These are phyloP conservation scores for Drosophila fungiperda DNA, from an alignment of 2,888 invertebrate species.

Conservation along the genomic window DNA sequence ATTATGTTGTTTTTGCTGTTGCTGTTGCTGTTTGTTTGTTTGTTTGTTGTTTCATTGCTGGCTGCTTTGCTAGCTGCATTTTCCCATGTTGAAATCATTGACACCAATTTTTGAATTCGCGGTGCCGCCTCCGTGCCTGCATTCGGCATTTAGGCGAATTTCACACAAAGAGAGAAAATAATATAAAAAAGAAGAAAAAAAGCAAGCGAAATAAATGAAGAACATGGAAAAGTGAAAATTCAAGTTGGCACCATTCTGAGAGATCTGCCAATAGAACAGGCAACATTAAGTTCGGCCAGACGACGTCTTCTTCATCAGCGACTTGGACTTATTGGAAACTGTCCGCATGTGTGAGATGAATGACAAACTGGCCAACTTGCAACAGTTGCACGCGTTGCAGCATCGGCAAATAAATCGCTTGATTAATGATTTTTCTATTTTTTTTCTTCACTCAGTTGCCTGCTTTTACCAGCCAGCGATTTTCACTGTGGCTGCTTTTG, in stretches of 20 bases:
- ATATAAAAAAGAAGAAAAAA: neutral
- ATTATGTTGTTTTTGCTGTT: conserved; percentile 16
- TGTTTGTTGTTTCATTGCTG: conserved; percentile 17
- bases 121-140: conserved; percentile 57
- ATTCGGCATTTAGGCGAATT: conserved; percentile 72
- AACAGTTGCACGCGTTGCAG: conserved; percentile 33
- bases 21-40: conserved; percentile 15
- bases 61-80: conserved; percentile 47
- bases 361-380: conserved; percentile 47
- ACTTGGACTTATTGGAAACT: conserved; percentile 55
- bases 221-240: conserved; percentile 71
- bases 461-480: conserved; percentile 17
- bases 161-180: conserved; percentile 54
- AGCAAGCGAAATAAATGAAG: conserved; percentile 5
- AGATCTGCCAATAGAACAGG: conserved; percentile 60
- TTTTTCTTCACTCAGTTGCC: conserved; percentile 1
- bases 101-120: conserved; percentile 73
- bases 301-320: conserved; percentile 23
- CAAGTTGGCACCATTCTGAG: conserved; percentile 68
- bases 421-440: conserved; percentile 59
- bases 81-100: conserved; percentile 81
- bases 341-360: conserved; percentile 32
- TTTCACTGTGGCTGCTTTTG: conserved; percentile 9
- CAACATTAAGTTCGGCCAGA: conserved; percentile 20
- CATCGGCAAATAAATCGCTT: conserved; percentile 55